Evolutionary conservation across 2,113 vertebrate species (phyloP).

Genomic region (Neogale vison): DNA sequence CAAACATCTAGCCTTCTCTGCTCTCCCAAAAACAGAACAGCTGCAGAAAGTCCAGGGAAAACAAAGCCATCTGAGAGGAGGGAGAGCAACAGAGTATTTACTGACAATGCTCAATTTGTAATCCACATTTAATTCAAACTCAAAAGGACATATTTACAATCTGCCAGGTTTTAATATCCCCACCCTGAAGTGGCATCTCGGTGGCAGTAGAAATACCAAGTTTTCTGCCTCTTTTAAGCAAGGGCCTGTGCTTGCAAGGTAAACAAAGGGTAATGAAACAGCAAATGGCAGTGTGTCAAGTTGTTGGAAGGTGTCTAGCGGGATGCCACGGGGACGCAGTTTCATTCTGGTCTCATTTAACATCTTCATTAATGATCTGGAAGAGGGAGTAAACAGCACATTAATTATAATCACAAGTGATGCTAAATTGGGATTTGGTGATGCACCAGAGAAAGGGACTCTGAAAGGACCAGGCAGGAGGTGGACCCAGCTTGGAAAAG

Average conservation of each 20-base stretch:
- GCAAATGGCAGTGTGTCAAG: slow-evolving; percentile 58
- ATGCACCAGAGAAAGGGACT: slow-evolving; percentile 11
- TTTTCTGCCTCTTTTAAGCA: slow-evolving; percentile 27
- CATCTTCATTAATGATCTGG: slow-evolving; percentile 75
- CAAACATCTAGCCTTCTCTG: slow-evolving; percentile 42
- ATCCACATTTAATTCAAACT: slow-evolving; percentile 63
- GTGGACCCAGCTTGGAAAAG: neutral
- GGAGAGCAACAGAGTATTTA: slow-evolving; percentile 9
- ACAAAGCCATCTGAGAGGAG: slow-evolving; percentile 67
- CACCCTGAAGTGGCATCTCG: neutral
- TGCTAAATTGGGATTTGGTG: slow-evolving; percentile 42
- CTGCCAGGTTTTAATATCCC: slow-evolving; percentile 50
- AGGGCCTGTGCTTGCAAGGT: neutral
- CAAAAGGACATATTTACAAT: slow-evolving; percentile 61
- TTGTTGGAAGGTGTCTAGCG: slow-evolving; percentile 1
- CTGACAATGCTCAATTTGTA: slow-evolving; percentile 70
- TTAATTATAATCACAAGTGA: slow-evolving; percentile 61
- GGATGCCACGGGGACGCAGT: neutral
- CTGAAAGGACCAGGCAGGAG: neutral
- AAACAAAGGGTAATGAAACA: slow-evolving; percentile 60
- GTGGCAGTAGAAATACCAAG: slow-evolving; percentile 24
- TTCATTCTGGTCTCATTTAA: slow-evolving; percentile 62
- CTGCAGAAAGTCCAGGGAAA: slow-evolving; percentile 69
- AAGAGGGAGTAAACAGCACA: slow-evolving; percentile 63
- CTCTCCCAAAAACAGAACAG: slow-evolving; percentile 61